These are phyloP conservation scores for Lethenteron camtschaticum DNA, from an alignment of 2,113 vertebrate genomes.

Conservation along the genomic window DNA sequence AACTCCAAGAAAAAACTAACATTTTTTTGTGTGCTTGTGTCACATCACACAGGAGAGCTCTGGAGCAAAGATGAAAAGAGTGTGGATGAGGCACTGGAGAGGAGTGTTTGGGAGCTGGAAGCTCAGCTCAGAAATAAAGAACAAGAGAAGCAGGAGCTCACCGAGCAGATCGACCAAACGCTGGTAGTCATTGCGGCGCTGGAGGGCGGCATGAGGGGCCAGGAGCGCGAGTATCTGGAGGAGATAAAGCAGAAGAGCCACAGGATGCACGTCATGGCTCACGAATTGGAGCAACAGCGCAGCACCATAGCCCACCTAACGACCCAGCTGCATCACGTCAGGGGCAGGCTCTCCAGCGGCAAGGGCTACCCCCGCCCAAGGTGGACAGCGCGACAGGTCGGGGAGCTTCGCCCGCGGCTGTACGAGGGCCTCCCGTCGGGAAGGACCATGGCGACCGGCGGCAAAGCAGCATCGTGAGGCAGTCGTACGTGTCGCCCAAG, in stretches of 20 bases:
- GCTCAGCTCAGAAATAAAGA: constrained; percentile 59
- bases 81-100: too few species aligned
- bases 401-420: too few species aligned
- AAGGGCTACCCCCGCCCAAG: too few species aligned
- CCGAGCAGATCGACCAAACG: constrained; percentile 71
- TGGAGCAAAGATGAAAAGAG: too few species aligned
- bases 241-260: constrained; percentile 94
- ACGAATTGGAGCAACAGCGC: constrained; percentile 79
- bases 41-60: too few species aligned
- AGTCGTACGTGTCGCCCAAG: too few species aligned
- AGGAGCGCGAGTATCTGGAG: constrained; percentile 82
- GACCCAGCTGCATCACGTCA: constrained; percentile 68
- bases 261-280: constrained; percentile 54
- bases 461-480: too few species aligned
- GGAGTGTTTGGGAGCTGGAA: constrained; percentile 38
- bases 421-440: too few species aligned
- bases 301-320: constrained; percentile 81
- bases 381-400: too few species aligned
- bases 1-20: too few species aligned
- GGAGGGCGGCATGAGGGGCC: constrained; percentile 69
- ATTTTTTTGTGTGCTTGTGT: too few species aligned
- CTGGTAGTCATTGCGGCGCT: constrained; percentile 62
- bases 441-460: too few species aligned
- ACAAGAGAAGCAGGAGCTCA: constrained; percentile 50
- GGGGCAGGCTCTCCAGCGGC: constrained; percentile 28